Base-by-base conservation (phyloP, 2,113 vertebrate species). In the Cephalopterus ornatus region DNA sequence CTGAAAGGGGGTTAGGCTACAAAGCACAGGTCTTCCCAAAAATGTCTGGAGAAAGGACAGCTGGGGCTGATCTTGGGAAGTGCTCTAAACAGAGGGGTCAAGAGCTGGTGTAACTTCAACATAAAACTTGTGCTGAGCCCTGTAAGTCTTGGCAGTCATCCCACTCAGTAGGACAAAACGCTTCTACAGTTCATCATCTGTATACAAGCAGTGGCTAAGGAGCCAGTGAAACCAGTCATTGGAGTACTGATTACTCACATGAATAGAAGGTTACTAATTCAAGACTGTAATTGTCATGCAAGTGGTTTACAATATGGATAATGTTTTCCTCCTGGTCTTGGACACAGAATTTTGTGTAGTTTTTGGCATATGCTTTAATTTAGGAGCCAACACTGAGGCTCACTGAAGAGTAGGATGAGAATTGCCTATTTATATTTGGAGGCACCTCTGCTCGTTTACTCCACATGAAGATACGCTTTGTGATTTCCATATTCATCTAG, bases 291-390 rank as follows among this genome's bases (percentile, higher is more conserved):
- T 84, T 96, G 50, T 92, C 33, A 92, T 81, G 79, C 46, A 81
- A 84, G 71, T 76, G 44, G 42, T 55, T 92, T 91, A 89, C 68
- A 91, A 80, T 80, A 81, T 62, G 78, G 71, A 90, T 35, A 89
- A 12, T 74, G 33, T 86, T 91, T 93, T 91, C 47, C 61, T 93
- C 44, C 56, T 91, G 79, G 1, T 94, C 90, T 89, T 89, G 65
- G 72, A 68, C 22, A 13, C 1, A 3, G 24, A 55, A 47, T 88
- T 79, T 92, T 89, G 58, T 93, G 72, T 74, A 50, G 74, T 7
- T 94, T 96, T 95, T 95, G 93, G 95, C 92, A 93, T 79, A 77
- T 84, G 65, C 58, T 77, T 94, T 18, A 15, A 28, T 75, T 81
- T 41, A 55, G 56, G 20, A 94, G 92, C 92, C 93, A 95, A 56